These are phyloP conservation scores for Poecilia gillii DNA, from an alignment of 2,797 vertebrate species.

Conservation along the genomic window DNA sequence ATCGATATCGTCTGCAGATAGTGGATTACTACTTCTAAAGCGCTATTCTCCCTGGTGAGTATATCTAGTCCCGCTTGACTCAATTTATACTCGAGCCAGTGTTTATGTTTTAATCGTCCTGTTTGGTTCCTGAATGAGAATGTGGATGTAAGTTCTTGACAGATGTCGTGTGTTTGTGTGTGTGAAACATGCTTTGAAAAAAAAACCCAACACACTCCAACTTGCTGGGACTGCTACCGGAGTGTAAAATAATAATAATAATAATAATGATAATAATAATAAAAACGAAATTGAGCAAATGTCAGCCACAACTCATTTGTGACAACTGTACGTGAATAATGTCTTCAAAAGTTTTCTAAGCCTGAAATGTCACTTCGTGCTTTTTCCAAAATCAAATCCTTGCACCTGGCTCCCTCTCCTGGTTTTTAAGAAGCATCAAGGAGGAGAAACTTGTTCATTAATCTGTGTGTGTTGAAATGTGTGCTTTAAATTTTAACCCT, in stretches of 20 bases:
- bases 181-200: slow-evolving; percentile 27
- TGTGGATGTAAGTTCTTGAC: slow-evolving; percentile 42
- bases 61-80: slow-evolving; percentile 10
- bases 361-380: slow-evolving; percentile 25
- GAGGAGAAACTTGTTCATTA: not conserved
- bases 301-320: rapidly evolving
- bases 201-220: not conserved
- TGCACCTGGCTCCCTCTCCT: slow-evolving; percentile 83
- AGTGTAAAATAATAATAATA: not conserved
- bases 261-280: not conserved
- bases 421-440: slow-evolving; percentile 53
- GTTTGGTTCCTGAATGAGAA: slow-evolving; percentile 15
- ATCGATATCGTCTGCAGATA: slow-evolving; percentile 66
- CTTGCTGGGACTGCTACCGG: slow-evolving; percentile 2
- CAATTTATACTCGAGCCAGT: slow-evolving; percentile 9
- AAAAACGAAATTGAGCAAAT: not conserved
- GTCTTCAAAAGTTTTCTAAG: slow-evolving; percentile 19
- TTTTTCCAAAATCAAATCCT: slow-evolving; percentile 50
- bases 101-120: slow-evolving; percentile 10
- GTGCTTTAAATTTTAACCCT: not conserved
- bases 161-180: slow-evolving; percentile 31
- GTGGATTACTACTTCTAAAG: slow-evolving; percentile 72
- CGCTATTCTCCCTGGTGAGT: slow-evolving; percentile 71
- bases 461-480: slow-evolving; percentile 2
- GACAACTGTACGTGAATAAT: not conserved